phyloP scores from a whole-genome alignment of 2,113 vertebrate genomes.

The Trochalopteron elliotii region DNA sequence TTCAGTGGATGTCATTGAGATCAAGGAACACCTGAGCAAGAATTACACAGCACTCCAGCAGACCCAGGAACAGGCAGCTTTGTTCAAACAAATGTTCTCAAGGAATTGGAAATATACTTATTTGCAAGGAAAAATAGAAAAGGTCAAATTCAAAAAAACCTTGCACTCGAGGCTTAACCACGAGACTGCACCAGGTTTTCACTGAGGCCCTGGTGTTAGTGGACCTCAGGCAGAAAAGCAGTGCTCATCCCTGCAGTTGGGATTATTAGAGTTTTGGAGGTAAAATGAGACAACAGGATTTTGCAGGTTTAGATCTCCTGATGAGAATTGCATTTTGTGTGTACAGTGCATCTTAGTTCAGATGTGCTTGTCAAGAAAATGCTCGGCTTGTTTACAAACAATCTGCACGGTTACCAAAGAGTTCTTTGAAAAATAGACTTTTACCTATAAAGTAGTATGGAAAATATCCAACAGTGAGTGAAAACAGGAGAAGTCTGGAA shows the following conservation, averaged over 20 bases:
- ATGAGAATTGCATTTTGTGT: background rate
- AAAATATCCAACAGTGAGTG: background rate
- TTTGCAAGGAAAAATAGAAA: background rate
- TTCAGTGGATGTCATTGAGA: background rate
- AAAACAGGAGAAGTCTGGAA: background rate
- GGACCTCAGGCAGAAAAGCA: background rate
- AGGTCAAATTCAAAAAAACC: background rate
- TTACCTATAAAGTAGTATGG: background rate
- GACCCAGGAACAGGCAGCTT: accelerated
- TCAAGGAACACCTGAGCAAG: background rate
- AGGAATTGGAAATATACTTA: background rate
- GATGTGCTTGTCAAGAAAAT: background rate
- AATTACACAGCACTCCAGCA: background rate
- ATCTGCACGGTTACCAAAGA: background rate
- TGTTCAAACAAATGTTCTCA: background rate
- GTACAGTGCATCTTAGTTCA: background rate
- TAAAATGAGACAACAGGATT: background rate
- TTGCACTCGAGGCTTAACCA: background rate
- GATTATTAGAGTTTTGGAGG: background rate
- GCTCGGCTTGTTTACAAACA: background rate
- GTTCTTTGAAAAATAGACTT: background rate
- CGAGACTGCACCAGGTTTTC: background rate
- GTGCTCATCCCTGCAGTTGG: background rate
- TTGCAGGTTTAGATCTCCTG: background rate
- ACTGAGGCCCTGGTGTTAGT: background rate